Conservation (phyloP, 2,888 invertebrate genomes). For the Drosophila testacea region DNA sequence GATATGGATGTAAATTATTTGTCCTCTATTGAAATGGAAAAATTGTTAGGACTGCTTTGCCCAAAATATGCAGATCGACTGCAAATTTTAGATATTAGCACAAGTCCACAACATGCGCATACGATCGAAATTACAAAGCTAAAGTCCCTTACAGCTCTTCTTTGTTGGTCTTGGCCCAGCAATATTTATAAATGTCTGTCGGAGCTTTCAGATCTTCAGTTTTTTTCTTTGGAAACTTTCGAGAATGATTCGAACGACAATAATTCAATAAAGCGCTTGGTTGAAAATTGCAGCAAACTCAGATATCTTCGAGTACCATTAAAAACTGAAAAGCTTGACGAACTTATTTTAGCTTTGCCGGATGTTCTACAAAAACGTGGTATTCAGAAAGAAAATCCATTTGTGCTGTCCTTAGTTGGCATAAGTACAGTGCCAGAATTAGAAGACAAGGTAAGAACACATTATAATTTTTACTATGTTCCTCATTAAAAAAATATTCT, state of each 20-base stretch:
- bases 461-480: neutral
- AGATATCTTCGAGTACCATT: constrained; percentile 30
- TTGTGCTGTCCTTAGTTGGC: constrained; percentile 16
- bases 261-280: neutral
- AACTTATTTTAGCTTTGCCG: constrained; percentile 8
- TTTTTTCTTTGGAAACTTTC: constrained; percentile 16
- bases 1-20: constrained; percentile 5
- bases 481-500: neutral
- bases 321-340: neutral
- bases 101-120: neutral
- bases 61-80: constrained; percentile 29
- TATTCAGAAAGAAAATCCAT: constrained; percentile 3
- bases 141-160: constrained; percentile 16
- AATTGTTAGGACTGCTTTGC: neutral
- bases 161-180: constrained; percentile 19
- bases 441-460: constrained; percentile 17
- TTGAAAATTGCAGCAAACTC: constrained; percentile 11
- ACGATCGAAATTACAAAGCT: constrained; percentile 9
- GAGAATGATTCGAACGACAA: neutral
- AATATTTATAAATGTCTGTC: neutral
- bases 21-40: neutral
- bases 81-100: constrained; percentile 22
- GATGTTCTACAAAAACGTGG: constrained; percentile 10
- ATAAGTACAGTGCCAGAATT: neutral
- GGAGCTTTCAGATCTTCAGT: constrained; percentile 12